These are phyloP conservation scores for Halcyon senegalensis DNA, from an alignment of 2,113 vertebrate genomes.

Conservation along the genomic window DNA sequence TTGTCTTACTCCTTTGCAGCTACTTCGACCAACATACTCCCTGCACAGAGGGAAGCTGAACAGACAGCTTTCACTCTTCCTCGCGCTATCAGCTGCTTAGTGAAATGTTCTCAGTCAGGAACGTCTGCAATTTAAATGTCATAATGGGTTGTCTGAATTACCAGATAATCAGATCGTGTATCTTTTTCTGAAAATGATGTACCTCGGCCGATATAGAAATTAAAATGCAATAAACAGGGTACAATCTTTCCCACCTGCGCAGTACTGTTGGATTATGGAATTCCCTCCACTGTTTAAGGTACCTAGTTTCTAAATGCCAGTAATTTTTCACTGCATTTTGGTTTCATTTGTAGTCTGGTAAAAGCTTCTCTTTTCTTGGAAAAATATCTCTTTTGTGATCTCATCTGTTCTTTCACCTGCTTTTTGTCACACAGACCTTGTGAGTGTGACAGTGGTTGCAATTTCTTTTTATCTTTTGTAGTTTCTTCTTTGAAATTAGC, in stretches of 20 bases:
- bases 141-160: not conserved
- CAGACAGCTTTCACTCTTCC: not conserved
- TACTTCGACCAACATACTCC: not conserved
- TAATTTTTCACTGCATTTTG: not conserved
- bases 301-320: not conserved
- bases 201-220: not conserved
- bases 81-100: not conserved
- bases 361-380: not conserved
- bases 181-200: not conserved
- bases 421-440: not conserved
- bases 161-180: not conserved
- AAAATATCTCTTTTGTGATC: not conserved
- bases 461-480: not conserved
- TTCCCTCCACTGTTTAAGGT: not conserved
- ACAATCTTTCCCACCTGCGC: not conserved
- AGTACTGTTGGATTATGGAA: not conserved
- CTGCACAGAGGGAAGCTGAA: not conserved
- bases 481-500: slow-evolving; percentile 1
- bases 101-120: not conserved
- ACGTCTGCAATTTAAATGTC: not conserved
- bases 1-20: not conserved
- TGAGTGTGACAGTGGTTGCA: not conserved
- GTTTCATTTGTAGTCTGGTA: not conserved
- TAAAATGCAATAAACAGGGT: not conserved
- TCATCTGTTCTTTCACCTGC: not conserved